phyloP scores from a whole-genome alignment of 2,113 vertebrate genomes.

The Ammodytes marinus region DNA sequence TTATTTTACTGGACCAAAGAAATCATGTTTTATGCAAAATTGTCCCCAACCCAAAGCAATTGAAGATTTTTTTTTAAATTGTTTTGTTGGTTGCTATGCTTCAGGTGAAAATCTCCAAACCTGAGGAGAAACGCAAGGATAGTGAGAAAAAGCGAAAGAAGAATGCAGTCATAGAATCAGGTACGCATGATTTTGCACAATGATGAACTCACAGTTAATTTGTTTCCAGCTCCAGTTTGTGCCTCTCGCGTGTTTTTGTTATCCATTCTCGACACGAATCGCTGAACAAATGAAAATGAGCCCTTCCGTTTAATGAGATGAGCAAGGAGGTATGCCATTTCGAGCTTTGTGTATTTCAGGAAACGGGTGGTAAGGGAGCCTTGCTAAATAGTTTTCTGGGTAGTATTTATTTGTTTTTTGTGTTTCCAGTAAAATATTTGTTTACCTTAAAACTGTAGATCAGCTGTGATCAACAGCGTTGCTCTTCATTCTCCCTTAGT shows the following conservation, averaged over 20 bases:
- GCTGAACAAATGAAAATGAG: no score
- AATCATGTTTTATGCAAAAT: background rate
- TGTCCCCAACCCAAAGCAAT: no score
- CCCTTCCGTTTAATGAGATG: background rate
- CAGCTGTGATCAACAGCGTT: background rate
- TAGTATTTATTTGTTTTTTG: no score
- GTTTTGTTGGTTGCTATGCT: slow-evolving; percentile 23
- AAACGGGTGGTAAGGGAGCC: background rate
- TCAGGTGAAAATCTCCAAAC: slow-evolving; percentile 86
- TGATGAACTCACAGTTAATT: background rate
- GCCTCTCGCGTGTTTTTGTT: background rate
- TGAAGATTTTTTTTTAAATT: no score
- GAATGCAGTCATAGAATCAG: slow-evolving; percentile 90
- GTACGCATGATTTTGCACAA: slow-evolving; percentile 17
- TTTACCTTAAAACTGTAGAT: background rate
- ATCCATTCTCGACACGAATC: no score
- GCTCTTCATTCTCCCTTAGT: background rate
- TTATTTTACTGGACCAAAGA: no score
- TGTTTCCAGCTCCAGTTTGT: background rate
- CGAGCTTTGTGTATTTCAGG: background rate
- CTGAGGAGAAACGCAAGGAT: slow-evolving; percentile 64
- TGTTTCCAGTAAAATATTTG: background rate
- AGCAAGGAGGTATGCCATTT: background rate
- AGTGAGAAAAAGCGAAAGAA: slow-evolving; percentile 87
- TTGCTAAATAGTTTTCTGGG: background rate